Base-by-base conservation (phyloP, 2,888 invertebrate species). In the Elmis aenea region DNA sequence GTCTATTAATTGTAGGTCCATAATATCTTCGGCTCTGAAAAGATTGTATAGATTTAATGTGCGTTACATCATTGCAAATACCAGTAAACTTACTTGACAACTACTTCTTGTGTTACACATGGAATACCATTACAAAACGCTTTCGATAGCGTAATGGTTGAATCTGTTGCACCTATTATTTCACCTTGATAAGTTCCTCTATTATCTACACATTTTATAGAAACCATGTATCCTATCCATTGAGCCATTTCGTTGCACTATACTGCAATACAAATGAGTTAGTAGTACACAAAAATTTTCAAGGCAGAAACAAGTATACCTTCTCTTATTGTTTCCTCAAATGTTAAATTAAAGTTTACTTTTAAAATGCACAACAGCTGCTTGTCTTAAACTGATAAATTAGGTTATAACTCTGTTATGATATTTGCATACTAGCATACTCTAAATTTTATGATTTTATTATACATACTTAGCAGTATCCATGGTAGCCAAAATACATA, bases 41-140 rank as follows among this genome's bases (percentile, higher is more conserved):
- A 36, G 38, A 38, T 40, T n/a, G n/a, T n/a, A n/a, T n/a, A n/a
- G n/a, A n/a, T n/a, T n/a, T 13, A 5, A 8, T 26, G 13, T 13
- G n/a, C 22, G 18, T 10, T 13, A 13, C 2, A 26, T 32, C 10
- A 21, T 12, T 21, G 4, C 4, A 22, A 27, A 25, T 27, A 25
- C 15, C 21, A 22, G 22, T 15, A 23, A 30, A 54, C 59, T 65
- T 69, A 83, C 82, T 73, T 75, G 39, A 85, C 70, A 27, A 74
- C 74, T 26, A 85, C 75, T 55, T 76, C 73, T 31, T 57, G 48
- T 13, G 74, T 70, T 30, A 77, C 69, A 45, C 75, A 74, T 58
- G 77, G 78, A 18, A 78, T 68, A 9, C 92, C 92, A 71, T 93
- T 89, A 47, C 86, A 79, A 64, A 88, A 91, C 8, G 86, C 83